Evolutionary conservation across 1,140 invertebrate species (phyloP).

Genomic region (Apis florea): DNA sequence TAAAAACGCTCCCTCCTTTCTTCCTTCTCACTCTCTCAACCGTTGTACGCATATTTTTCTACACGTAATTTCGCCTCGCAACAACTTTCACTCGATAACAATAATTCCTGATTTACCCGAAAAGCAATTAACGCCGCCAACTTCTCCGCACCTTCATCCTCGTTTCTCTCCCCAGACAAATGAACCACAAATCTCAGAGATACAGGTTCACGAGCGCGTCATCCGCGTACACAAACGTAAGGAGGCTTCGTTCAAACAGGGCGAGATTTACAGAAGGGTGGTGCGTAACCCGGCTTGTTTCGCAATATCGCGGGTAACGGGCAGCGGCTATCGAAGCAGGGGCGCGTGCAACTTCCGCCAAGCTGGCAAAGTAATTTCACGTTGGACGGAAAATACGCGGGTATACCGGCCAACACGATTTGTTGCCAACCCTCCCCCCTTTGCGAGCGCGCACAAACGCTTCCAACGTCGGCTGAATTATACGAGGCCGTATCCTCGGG

Average conservation of each 20-base stretch:
- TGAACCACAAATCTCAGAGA: neutral
- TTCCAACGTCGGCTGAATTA: neutral
- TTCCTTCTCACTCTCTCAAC: too few relatives aligned
- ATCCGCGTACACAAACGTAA: too few relatives aligned
- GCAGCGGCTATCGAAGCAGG: conserved; percentile 5
- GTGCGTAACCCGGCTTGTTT: conserved; percentile 12
- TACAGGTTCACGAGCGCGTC: neutral
- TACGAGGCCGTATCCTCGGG: conserved; percentile 4
- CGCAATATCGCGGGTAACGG: conserved; percentile 7
- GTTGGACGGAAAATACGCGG: conserved; percentile 29
- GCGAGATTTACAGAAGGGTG: conserved; percentile 6
- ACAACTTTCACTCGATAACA: too few relatives aligned
- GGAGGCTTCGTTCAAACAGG: conserved; percentile 18
- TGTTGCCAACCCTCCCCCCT: conserved; percentile 25
- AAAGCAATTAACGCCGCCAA: neutral
- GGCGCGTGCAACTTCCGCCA: conserved; percentile 15
- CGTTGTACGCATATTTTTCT: too few relatives aligned
- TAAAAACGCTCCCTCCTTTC: too few relatives aligned
- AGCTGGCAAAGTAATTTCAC: conserved; percentile 22
- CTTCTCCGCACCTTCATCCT: neutral
- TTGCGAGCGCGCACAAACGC: conserved; percentile 3
- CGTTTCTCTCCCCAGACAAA: neutral
- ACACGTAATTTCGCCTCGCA: too few relatives aligned
- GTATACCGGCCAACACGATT: conserved; percentile 1
- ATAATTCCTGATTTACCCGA: too few relatives aligned